Evolutionary conservation across 37 sponge, comb jelly and placozoan genomes (phyloP).

Genomic region (Halichondria panicea): DNA sequence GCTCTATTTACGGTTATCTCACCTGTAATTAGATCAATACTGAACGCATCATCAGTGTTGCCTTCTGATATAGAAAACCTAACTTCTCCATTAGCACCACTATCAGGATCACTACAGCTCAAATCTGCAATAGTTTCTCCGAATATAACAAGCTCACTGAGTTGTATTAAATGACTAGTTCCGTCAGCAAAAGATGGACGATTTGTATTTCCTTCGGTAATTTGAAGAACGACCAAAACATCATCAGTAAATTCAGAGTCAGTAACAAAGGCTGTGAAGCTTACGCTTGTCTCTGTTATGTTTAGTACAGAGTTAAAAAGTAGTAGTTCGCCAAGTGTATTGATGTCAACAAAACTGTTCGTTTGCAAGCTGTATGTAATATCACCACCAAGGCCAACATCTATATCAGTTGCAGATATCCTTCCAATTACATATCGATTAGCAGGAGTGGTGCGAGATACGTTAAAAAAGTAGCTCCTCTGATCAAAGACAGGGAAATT

Average conservation of each 20-base stretch:
- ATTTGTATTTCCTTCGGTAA: slow-evolving; percentile 55
- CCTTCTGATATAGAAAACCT: slow-evolving; percentile 52
- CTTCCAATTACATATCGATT: slow-evolving; percentile 21
- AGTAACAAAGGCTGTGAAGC: slow-evolving; percentile 6
- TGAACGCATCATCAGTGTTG: slow-evolving; percentile 32
- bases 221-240: not conserved
- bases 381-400: slow-evolving; percentile 37
- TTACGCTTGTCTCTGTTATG: not conserved
- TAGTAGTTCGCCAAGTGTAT: slow-evolving; percentile 9
- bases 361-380: slow-evolving; percentile 14
- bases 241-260: slow-evolving; percentile 26
- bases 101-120: slow-evolving; percentile 57
- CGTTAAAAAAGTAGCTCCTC: slow-evolving; percentile 28
- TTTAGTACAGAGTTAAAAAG: slow-evolving; percentile 33
- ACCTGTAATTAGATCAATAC: slow-evolving; percentile 42
- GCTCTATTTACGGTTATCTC: slow-evolving; percentile 18
- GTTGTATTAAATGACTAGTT: not conserved
- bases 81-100: slow-evolving; percentile 46
- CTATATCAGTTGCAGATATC: slow-evolving; percentile 44
- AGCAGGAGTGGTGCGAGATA: slow-evolving; percentile 51
- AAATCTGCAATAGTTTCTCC: slow-evolving; percentile 30
- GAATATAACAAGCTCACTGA: slow-evolving; percentile 41
- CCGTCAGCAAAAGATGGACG: slow-evolving; percentile 34
- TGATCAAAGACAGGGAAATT: slow-evolving; percentile 41
- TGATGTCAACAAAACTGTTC: slow-evolving; percentile 39